These are phyloP conservation scores for Camponotus vicinus DNA, from an alignment of 1,140 invertebrate species.

Conservation along the genomic window DNA sequence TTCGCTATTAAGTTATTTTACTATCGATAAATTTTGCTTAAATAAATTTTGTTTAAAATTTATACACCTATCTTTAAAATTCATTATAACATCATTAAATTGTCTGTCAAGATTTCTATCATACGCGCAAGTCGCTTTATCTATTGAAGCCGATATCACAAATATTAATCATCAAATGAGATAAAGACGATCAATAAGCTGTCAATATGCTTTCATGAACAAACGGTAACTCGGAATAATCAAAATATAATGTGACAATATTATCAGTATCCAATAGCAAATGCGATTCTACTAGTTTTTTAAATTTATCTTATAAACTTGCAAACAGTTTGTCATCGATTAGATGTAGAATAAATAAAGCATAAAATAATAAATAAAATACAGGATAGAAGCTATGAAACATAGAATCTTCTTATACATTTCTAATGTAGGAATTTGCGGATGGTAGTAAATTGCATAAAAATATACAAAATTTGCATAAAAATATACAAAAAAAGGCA, in stretches of 20 bases:
- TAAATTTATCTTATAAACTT: not conserved
- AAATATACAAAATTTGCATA: not conserved
- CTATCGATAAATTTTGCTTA: not conserved
- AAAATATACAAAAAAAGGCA: not conserved
- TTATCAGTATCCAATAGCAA: constrained; percentile 17
- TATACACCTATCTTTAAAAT: constrained; percentile 3
- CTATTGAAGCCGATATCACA: constrained; percentile 37
- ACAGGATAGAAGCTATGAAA: not conserved
- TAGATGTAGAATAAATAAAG: not conserved
- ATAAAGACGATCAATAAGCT: constrained; percentile 49
- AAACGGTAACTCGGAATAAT: constrained; percentile 48
- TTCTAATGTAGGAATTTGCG: not conserved
- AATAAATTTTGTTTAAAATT: not conserved
- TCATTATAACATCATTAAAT: constrained; percentile 15
- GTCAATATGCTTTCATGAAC: constrained; percentile 41
- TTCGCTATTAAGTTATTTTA: not conserved
- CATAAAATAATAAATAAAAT: not conserved
- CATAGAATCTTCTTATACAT: not conserved
- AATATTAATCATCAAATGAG: constrained; percentile 57
- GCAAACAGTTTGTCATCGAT: not conserved
- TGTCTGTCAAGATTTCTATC: constrained; percentile 2
- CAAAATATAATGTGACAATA: constrained; percentile 9
- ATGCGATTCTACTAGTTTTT: not conserved
- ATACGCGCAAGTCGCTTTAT: constrained; percentile 14
- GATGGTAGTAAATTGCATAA: not conserved